Conservation (phyloP, 2,113 vertebrate species). For the Passer domesticus region DNA sequence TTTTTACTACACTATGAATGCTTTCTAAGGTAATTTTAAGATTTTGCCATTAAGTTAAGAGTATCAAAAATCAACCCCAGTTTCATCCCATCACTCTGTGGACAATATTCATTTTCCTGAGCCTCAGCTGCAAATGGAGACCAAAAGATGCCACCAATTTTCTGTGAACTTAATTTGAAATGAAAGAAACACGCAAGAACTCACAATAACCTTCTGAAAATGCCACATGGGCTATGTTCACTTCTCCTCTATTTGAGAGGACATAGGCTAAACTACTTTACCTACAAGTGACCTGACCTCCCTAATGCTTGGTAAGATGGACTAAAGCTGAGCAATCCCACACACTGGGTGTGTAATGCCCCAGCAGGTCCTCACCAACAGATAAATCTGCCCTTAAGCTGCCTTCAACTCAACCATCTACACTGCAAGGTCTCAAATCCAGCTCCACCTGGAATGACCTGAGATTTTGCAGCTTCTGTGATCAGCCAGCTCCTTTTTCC, state of each 20-base stretch:
- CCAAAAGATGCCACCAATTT: neutral
- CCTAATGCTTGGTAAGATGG: neutral
- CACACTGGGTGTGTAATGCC: neutral
- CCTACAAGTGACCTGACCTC: neutral
- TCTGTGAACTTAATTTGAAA: neutral
- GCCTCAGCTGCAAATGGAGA: neutral
- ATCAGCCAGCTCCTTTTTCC: neutral
- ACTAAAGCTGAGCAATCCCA: neutral
- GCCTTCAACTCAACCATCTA: neutral
- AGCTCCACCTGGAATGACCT: neutral
- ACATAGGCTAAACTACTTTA: neutral
- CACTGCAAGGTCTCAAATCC: neutral
- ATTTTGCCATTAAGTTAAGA: neutral
- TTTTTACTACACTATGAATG: neutral
- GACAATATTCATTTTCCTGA: neutral
- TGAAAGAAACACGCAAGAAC: neutral
- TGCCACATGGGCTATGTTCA: neutral
- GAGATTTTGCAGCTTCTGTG: neutral
- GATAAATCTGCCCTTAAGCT: neutral
- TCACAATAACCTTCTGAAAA: neutral
- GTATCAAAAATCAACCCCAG: neutral
- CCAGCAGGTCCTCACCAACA: neutral
- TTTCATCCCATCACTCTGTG: neutral
- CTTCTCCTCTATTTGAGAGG: neutral
- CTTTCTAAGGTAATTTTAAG: neutral